These are phyloP conservation scores for Hoplias malabaricus DNA, from an alignment of 2,113 vertebrate species.

Conservation along the genomic window DNA sequence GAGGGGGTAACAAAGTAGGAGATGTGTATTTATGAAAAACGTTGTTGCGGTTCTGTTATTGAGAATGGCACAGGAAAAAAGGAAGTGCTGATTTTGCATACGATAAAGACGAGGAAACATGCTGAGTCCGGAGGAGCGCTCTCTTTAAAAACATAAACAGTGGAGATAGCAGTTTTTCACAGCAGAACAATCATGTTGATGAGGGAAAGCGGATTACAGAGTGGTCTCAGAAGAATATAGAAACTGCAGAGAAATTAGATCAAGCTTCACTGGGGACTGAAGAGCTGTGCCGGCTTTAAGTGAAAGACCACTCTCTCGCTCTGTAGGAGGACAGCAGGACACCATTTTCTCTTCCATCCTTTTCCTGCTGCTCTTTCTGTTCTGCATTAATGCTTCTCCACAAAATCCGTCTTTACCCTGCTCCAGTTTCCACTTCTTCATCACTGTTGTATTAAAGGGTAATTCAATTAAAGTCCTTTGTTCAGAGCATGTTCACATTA, in stretches of 20 bases:
- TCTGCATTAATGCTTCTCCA: not conserved
- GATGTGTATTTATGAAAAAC: too few relatives aligned
- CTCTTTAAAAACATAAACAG: not conserved
- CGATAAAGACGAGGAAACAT: slow-evolving; percentile 39
- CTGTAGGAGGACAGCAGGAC: slow-evolving; percentile 2
- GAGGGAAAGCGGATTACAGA: not conserved
- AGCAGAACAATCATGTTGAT: slow-evolving; percentile 11
- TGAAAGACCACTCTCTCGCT: not conserved
- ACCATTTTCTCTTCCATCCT: slow-evolving; percentile 47
- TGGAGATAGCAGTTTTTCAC: not conserved
- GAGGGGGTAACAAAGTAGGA: too few relatives aligned
- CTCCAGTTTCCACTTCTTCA: too few relatives aligned
- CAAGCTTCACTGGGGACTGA: not conserved
- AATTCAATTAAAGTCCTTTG: too few relatives aligned
- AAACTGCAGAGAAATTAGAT: slow-evolving; percentile 48
- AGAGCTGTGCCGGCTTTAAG: not conserved
- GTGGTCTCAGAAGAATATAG: not conserved
- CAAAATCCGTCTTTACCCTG: too few relatives aligned
- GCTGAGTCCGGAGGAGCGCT: not conserved
- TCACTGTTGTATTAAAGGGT: too few relatives aligned
- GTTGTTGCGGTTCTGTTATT: too few relatives aligned
- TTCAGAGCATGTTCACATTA: too few relatives aligned
- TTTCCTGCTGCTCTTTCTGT: not conserved
- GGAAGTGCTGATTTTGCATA: slow-evolving; percentile 21
- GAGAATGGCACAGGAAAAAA: not conserved